Evolutionary conservation across 2,888 invertebrate genomes (phyloP), one percentile per base, ranked within the genome.

Genomic region (Acanthosepion esculentum): DNA sequence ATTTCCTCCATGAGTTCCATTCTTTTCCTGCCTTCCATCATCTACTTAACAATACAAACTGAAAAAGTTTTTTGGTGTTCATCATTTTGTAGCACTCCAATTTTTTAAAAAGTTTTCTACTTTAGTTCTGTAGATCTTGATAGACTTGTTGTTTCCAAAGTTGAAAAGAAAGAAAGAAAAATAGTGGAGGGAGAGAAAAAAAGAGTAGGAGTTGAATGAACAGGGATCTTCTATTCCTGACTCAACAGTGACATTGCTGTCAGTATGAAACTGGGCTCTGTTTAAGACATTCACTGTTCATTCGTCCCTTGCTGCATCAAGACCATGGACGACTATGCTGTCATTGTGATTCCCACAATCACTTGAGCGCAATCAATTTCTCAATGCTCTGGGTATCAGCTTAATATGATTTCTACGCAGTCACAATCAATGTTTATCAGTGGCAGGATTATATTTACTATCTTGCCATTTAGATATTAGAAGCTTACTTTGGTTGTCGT

Each of bases 341-440:
- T 93, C 93, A 93, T 93, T 93, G 93, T 93, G 93, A 93, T 93
- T 93, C 50, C 93, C 48, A 53, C 93, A 93, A 53, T 93, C 48
- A 48, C 26, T 93, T 93, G 93, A 93, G 53, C n/a, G 93, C 93
- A 93, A 93, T 93, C 93, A 93, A 93, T 93, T 93, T 93, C 93
- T 93, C 50, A 93, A 93, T 93, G 93, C 93, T 93, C 93, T n/a
- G 93, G 50, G 93, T 93, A 93, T 93, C 93, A 93, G 93, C 93
- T 93, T 93, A 93, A 93, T 93, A 93, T 93, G 93, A 93, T 93
- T 93, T 93, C 93, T 93, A 48, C 53, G 93, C 93, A 93, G 93
- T 93, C 93, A 93, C 93, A 93, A 93, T 93, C 93, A 93, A 93
- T 93, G 93, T 93, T 93, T 93, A 93, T 93, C 93, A 93, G n/a